Evolutionary conservation across 2,113 vertebrate species (phyloP).

Genomic region (Phyllostomus discolor): DNA sequence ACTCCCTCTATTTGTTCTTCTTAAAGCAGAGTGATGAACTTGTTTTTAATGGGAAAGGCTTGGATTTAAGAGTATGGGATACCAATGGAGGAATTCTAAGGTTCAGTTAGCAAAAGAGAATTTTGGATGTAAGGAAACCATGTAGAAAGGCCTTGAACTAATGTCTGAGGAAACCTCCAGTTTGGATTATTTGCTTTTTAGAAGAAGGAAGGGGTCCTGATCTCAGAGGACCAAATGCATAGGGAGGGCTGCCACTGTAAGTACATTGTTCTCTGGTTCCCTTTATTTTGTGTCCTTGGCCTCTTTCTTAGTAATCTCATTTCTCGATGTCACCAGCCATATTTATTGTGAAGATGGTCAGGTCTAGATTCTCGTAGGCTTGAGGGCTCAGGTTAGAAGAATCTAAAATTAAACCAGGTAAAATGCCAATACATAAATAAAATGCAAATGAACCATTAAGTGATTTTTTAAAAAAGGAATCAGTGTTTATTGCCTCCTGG

Average conservation of each 20-base stretch:
- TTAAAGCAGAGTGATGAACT: not conserved
- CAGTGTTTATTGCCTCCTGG: not conserved
- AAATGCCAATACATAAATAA: conserved; percentile 34
- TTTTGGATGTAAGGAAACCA: not conserved
- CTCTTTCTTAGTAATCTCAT: not conserved
- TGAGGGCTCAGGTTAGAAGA: not conserved
- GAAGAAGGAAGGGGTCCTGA: not conserved
- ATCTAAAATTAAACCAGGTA: conserved; percentile 31
- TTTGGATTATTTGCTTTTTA: not conserved
- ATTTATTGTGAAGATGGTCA: not conserved
- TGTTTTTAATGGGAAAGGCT: not conserved
- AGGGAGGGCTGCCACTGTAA: not conserved
- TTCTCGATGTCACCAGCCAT: not conserved
- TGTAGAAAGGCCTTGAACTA: not conserved
- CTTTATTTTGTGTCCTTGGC: not conserved
- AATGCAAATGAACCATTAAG: conserved; percentile 38
- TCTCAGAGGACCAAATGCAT: not conserved
- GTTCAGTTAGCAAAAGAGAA: not conserved
- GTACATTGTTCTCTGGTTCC: not conserved
- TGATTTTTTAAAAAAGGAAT: conserved; percentile 38
- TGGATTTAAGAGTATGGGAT: not conserved
- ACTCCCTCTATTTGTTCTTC: no score
- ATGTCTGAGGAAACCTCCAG: not conserved
- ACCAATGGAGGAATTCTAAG: not conserved
- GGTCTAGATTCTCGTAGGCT: not conserved